Conservation (phyloP, 2,797 vertebrate species). For the Tapera naevia region DNA sequence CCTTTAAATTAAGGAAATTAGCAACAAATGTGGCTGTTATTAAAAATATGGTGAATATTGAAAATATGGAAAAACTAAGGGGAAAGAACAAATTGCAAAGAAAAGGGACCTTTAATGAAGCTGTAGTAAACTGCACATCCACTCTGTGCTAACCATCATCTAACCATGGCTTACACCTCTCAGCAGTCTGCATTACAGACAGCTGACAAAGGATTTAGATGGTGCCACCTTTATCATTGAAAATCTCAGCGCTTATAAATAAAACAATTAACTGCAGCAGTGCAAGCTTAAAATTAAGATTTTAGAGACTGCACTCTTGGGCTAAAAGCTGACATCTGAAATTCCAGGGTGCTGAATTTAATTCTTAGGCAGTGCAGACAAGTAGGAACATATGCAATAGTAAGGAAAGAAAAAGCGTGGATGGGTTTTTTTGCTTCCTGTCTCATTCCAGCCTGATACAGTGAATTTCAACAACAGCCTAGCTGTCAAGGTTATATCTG, state of each 20-base stretch:
- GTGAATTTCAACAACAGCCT: conserved; percentile 30
- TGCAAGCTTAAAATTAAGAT: conserved; percentile 41
- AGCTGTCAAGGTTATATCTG: conserved; percentile 37
- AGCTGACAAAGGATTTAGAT: background rate
- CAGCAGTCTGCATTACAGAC: background rate
- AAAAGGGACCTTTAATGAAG: background rate
- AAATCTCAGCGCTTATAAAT: conserved; percentile 14
- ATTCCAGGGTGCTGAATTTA: conserved; percentile 9
- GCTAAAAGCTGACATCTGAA: conserved; percentile 29
- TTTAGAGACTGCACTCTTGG: too few species aligned
- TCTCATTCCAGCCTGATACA: conserved; percentile 7
- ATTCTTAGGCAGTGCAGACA: background rate
- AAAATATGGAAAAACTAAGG: background rate
- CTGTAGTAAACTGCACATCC: background rate
- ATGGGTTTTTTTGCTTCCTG: background rate
- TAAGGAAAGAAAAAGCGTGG: background rate
- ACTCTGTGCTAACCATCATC: background rate
- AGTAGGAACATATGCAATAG: background rate
- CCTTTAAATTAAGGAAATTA: conserved; percentile 55
- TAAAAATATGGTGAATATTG: background rate
- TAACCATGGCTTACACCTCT: background rate
- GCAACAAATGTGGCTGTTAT: conserved; percentile 23
- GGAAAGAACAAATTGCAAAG: background rate
- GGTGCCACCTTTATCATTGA: background rate
- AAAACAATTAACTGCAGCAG: conserved; percentile 42